These are phyloP conservation scores for Gymnopithys bicolor DNA, from an alignment of 2,797 vertebrate species.

Conservation along the genomic window DNA sequence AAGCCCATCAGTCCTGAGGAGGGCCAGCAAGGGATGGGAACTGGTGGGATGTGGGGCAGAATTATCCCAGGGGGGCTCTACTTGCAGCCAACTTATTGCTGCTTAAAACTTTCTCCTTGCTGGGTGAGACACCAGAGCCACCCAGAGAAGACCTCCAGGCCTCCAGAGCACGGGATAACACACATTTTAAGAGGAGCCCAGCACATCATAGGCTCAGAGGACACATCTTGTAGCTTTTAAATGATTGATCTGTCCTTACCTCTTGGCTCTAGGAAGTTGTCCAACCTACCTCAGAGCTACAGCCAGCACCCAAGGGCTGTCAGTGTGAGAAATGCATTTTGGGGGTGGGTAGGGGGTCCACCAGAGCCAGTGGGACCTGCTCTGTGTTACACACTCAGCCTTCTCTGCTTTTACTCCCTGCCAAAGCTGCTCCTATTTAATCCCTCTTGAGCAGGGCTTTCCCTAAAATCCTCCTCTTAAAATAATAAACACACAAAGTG, in stretches of 20 bases:
- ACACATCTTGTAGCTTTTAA: neutral
- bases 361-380: accelerated
- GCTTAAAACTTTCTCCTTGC: neutral
- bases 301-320: neutral
- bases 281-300: neutral
- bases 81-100: neutral
- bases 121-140: neutral
- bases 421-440: neutral
- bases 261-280: neutral
- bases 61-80: accelerated
- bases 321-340: neutral
- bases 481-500: neutral
- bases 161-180: accelerated
- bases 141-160: neutral
- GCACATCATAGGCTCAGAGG: neutral
- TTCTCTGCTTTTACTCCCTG: neutral
- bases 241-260: neutral
- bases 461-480: neutral
- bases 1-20: neutral
- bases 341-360: neutral
- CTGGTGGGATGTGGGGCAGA: neutral
- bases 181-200: neutral
- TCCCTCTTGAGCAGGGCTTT: neutral
- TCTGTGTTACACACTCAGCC: neutral
- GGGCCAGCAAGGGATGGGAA: neutral